A percentile compares a stretch with the other conserved stretches of the same genome.
Conservation (phyloP, 1,140 invertebrate genomes). For the Acromyrmex echinatior region DNA sequence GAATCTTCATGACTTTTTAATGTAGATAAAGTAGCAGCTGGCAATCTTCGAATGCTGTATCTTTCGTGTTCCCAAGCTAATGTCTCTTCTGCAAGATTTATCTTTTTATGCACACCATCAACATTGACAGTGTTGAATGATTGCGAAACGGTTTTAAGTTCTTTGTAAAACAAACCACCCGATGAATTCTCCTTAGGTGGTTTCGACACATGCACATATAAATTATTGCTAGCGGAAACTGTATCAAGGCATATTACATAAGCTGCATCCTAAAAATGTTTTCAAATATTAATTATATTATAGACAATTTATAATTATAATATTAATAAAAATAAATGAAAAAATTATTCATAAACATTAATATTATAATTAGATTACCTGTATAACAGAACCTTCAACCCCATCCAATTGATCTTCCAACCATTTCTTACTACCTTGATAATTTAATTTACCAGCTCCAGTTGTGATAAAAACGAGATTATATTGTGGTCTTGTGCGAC, state of each 20-base stretch:
- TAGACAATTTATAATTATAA: neutral
- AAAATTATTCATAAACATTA: constrained; percentile 40
- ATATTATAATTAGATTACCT: constrained; percentile 87
- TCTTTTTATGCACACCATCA: constrained; percentile 97
- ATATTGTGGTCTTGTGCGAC: constrained; percentile 93
- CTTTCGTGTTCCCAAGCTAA: constrained; percentile 99
- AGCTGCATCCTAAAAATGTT: constrained; percentile 91
- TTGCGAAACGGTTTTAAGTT: constrained; percentile 88
- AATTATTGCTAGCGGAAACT: constrained; percentile 87
- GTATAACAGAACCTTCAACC: constrained; percentile 90
- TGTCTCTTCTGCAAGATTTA: constrained; percentile 97
- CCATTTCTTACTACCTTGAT: constrained; percentile 98
- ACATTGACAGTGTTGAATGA: constrained; percentile 87
- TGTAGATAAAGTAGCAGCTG: constrained; percentile 96
- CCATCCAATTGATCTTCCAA: constrained; percentile 96
- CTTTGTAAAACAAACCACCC: constrained; percentile 91
- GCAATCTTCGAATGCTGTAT: constrained; percentile 96
- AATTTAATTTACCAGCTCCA: constrained; percentile 98
- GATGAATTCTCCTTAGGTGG: constrained; percentile 95
- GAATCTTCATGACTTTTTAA: constrained; percentile 90
- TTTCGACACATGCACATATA: constrained; percentile 98
- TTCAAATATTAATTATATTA: constrained; percentile 39
- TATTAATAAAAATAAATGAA: neutral
- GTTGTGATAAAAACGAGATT: constrained; percentile 97
- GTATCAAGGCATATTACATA: constrained; percentile 98